Evolutionary conservation across 2,797 vertebrate genomes (phyloP), one percentile per base, ranked within the genome.

Genomic region (Bovichtus diacanthus): DNA sequence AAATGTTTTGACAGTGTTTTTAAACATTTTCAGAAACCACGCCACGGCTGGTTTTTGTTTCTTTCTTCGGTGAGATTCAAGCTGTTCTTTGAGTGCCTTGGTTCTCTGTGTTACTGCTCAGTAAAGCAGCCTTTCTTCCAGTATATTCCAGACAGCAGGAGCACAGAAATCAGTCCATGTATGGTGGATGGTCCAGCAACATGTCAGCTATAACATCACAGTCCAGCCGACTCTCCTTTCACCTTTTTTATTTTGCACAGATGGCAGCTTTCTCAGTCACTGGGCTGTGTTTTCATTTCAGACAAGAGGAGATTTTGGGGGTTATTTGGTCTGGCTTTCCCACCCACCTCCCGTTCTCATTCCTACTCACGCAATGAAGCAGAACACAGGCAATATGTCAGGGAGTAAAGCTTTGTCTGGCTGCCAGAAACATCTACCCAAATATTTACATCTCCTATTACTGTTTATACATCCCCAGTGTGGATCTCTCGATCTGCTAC

Each of bases 401-500:
- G 90, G 89, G 92, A 93, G 90, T 87, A 85, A 86, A 91, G 91
- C 93, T 94, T 95, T 95, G 96, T 97, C 93, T 95, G 93, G 90
- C 93, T 90, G 95, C 96, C 96, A 97, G 93, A 95, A 92, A 94
- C 94, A 85, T 89, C 95, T 96, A 94, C 96, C 95, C 95, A 98
- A 98, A 97, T 98, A 97, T 98, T 98, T 98, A 98, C 95, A 95
- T 97, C 96, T 98, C 96, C 95, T 95, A 95, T 98, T 98, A 97
- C 97, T 97, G 97, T 97, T 98, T 97, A 95, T 95, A 95, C 92
- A 93, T 95, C 90, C 93, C 94, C 94, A 91, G 84, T 85, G 94
- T 92, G 92, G 69, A 88, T 95, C 94, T 94, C 93, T 94, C 92
- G 86, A 95, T 95, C 93, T 94, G 95, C 94, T 93, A 95, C 94